A percentile compares a stretch with the other conserved stretches of the same genome.
phyloP scores from a whole-genome alignment of 2,113 vertebrate species.

The Meles meles region DNA sequence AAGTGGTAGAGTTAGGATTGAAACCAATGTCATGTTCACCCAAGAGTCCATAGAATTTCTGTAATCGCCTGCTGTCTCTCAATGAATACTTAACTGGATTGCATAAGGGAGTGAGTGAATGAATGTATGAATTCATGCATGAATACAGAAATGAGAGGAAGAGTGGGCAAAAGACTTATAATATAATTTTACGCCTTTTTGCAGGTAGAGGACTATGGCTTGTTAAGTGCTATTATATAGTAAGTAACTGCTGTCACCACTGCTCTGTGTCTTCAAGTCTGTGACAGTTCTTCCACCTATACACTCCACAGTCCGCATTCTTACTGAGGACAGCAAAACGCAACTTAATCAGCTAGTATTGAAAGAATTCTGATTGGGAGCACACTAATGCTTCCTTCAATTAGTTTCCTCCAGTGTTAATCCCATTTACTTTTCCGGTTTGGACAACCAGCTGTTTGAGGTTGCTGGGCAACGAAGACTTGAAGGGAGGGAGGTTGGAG shows the following conservation, averaged over 20 bases:
- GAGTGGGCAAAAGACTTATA: background rate
- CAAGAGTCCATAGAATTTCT: background rate
- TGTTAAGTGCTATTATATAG: background rate
- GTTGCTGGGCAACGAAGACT: slow-evolving; percentile 69
- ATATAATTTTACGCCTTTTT: background rate
- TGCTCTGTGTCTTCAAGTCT: background rate
- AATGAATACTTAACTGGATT: background rate
- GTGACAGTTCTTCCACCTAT: background rate
- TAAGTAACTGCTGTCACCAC: background rate
- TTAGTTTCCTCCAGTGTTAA: slow-evolving; percentile 75
- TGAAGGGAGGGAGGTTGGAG: background rate
- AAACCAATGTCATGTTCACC: background rate
- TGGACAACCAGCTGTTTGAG: slow-evolving; percentile 70
- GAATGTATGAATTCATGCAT: background rate
- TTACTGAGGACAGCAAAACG: background rate
- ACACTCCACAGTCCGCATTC: background rate
- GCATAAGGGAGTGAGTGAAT: background rate
- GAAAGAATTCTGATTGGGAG: slow-evolving; percentile 59
- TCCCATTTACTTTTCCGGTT: slow-evolving; percentile 71
- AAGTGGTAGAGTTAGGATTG: background rate
- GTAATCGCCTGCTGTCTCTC: background rate
- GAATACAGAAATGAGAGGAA: background rate
- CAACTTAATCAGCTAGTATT: slow-evolving; percentile 57
- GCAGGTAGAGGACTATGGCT: background rate
- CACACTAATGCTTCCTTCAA: slow-evolving; percentile 67